These are phyloP conservation scores for Cyprinodon tularosa DNA, from an alignment of 2,113 vertebrate species.

Conservation along the genomic window DNA sequence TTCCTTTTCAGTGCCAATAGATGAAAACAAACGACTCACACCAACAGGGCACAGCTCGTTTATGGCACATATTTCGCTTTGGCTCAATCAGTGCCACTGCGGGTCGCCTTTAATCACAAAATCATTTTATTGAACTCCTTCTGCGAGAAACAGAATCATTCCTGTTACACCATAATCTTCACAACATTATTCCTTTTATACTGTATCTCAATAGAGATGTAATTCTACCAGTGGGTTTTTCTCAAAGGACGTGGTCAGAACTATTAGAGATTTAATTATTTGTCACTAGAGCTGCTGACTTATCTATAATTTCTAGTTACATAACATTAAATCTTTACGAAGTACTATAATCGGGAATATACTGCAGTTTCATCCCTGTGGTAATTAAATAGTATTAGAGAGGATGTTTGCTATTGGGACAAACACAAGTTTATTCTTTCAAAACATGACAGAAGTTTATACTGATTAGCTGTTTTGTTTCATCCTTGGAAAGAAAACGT, in stretches of 20 bases:
- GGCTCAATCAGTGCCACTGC: conserved; percentile 25
- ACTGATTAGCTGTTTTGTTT: conserved; percentile 9
- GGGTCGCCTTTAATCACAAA: conserved; percentile 19
- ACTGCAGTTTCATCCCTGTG: background rate
- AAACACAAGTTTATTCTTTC: background rate
- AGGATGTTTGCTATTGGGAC: background rate
- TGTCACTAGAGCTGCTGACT: background rate
- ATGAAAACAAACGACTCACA: conserved; percentile 12
- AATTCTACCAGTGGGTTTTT: background rate
- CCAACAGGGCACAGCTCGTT: conserved; percentile 16
- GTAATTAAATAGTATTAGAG: background rate
- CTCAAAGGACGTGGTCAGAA: background rate
- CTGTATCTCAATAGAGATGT: background rate
- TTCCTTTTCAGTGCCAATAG: background rate
- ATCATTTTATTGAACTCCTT: conserved; percentile 33
- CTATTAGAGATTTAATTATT: conserved; percentile 1
- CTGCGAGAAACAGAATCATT: conserved; percentile 24
- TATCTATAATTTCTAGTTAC: conserved; percentile 1
- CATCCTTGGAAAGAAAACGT: background rate
- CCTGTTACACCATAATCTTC: conserved; percentile 34
- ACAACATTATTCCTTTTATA: background rate
- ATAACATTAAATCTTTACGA: background rate
- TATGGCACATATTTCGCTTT: background rate
- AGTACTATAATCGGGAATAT: background rate
- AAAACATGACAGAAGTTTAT: background rate